Evolutionary conservation across 2,113 vertebrate species (phyloP), one percentile per base, ranked within the genome.

Genomic region (Chaetodon auriga): DNA sequence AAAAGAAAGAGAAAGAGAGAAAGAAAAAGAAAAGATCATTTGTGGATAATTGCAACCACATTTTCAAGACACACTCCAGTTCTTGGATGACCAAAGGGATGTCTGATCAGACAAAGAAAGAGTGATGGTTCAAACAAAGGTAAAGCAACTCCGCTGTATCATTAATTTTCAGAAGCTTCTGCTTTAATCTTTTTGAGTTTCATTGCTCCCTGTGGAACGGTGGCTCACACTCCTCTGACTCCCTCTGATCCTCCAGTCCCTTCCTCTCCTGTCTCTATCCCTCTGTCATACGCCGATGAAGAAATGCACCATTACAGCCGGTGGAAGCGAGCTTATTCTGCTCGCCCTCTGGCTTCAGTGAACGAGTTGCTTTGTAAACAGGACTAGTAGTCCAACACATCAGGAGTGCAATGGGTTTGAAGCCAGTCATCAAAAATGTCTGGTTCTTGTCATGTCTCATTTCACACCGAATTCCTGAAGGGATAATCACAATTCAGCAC

Each of bases 31-130:
- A 82, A 88, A 77, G 57, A 82, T 84, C 60, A 81, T 82, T 83
- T 79, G 80, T 85, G 69, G 71, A 86, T 94, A 93, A 95, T 93
- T 88, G 84, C 68, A 68, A 90, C 70, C 93, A 93, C 81, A 90
- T 94, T 93, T 91, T 75, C 55, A 38, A 76, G 63, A 81, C 53
- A 43, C 72, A 72, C 65, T 81, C 69, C 70, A 70, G 54, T 41
- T 76, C 30, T 85, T 45, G 70, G 55, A 84, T 75, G 66, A 80
- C 65, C 45, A 73, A 48, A 6, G 15, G 41, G n/a, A 41, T 46
- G 64, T 65, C 57, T 25, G 62, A 80, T 57, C 55, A 69, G 68
- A 80, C 60, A 41, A 75, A 78, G 55, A 63, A 49, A 54, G 46
- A 75, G 75, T 18, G 53, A 72, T 45, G 64, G 68, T 16, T 78